A percentile compares a stretch with the other conserved stretches of the same genome.
Evolutionary conservation across 2,888 invertebrate species (phyloP).

Genomic region (Diploptera punctata): DNA sequence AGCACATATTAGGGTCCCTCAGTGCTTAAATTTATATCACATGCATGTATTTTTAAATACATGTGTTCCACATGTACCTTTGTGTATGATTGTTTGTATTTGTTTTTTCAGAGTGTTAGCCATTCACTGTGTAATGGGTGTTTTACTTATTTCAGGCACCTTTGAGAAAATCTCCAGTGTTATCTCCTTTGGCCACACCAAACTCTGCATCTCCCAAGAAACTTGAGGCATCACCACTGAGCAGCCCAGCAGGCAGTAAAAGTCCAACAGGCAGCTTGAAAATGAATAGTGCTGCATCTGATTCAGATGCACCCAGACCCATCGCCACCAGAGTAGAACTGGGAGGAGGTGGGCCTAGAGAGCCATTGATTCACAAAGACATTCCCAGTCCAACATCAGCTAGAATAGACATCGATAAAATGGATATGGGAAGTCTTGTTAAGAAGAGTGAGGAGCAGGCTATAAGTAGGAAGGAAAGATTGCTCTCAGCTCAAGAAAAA

Average conservation of each 20-base stretch:
- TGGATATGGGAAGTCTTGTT: conserved; percentile 44
- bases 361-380: conserved; percentile 25
- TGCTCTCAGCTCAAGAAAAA: conserved; percentile 53
- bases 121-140: no score
- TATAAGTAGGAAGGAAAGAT: conserved; percentile 17
- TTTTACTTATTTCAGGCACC: conserved; percentile 41
- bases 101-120: no score
- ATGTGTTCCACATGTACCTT: no score
- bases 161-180: conserved; percentile 38
- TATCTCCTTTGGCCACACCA: conserved; percentile 27
- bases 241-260: conserved; percentile 5
- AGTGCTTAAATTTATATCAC: no score
- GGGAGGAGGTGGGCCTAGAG: background rate
- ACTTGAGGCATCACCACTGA: background rate
- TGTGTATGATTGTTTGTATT: no score
- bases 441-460: conserved; percentile 11
- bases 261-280: conserved; percentile 1
- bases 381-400: conserved; percentile 32
- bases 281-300: background rate
- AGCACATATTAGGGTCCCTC: no score
- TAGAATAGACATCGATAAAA: conserved; percentile 53
- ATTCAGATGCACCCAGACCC: background rate
- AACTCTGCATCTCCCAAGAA: conserved; percentile 8
- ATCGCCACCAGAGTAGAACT: conserved; percentile 20
- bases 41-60: no score